Conservation (phyloP, 2,797 vertebrate genomes). For the Sphenopsis melanotis region DNA sequence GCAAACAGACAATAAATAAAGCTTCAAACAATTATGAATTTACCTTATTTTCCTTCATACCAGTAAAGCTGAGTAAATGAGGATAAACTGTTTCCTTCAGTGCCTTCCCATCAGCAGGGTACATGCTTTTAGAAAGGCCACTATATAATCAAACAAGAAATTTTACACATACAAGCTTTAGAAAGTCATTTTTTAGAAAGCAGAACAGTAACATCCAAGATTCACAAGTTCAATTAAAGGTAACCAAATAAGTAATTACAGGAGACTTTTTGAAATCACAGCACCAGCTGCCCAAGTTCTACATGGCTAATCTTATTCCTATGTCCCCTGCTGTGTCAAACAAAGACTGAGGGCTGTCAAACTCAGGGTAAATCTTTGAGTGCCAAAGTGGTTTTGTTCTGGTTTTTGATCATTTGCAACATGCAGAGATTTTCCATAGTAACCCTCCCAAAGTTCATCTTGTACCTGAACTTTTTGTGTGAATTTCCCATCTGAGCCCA, state of each 20-base stretch:
- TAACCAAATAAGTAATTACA: conserved; percentile 73
- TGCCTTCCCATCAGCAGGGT: conserved; percentile 64
- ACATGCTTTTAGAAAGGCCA: conserved; percentile 72
- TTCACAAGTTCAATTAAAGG: conserved; percentile 66
- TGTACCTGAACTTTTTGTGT: conserved; percentile 77
- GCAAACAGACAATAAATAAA: not conserved
- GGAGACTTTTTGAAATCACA: conserved; percentile 71
- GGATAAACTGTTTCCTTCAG: conserved; percentile 75
- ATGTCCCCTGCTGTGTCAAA: conserved; percentile 74
- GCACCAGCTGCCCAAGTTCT: conserved; percentile 80
- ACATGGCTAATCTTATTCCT: conserved; percentile 79
- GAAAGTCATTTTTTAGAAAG: not conserved
- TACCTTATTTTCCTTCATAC: conserved; percentile 72
- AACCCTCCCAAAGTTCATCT: conserved; percentile 77
- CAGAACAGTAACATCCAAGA: conserved; percentile 41
- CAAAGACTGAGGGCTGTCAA: conserved; percentile 75
- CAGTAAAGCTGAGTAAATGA: conserved; percentile 75
- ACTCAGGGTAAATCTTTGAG: conserved; percentile 74
- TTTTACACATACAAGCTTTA: not conserved
- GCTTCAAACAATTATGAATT: not conserved
- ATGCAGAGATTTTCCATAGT: conserved; percentile 76
- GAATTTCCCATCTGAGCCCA: conserved; percentile 76
- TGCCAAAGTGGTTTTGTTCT: conserved; percentile 80
- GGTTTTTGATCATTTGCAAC: conserved; percentile 79
- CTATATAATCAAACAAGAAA: conserved; percentile 46